Evolutionary conservation across 1,140 invertebrate genomes (phyloP), one percentile per base, ranked within the genome.

Genomic region (Anoplophora glabripennis): DNA sequence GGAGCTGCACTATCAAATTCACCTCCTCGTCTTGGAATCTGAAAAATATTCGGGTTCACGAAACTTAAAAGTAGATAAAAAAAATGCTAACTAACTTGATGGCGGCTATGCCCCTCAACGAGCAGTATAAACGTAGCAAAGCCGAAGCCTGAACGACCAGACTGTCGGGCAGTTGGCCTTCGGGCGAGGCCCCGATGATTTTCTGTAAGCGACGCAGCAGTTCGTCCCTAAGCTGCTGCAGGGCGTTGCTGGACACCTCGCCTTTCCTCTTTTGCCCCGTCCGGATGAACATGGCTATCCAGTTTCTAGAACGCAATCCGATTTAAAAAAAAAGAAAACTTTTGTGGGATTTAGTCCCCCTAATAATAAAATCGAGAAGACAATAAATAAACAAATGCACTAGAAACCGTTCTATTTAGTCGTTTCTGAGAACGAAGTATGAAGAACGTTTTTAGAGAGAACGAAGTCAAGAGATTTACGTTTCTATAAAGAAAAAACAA

Each of bases 1-100:
- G 81, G 34, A 98, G 76, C 67, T 90, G 85, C 0, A 97, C 83
- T 15, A 98, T 79, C 21, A 88, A 79, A 46, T 84, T 82, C 12
- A 95, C 87, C 80, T 98, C 96, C 61, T 98, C 94, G 72, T 98
- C 95, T 70, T 92, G 89, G 74, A 94, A 94, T 74, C 85, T 88
- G 73, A 55, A 65, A 54, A 64, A 63, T 58, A 40, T 47, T 15
- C 47, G 10, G 10, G 38, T 44, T 8, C 34, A 47, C 4, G 46
- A 47, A 18, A 14, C 14, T 2, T 28, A 51, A 36, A 0, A 1
- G 12, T n/a, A 35, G 10, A 46, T 2, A 48, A 28, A 49, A 34
- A 62, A 61, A 72, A 72, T n/a, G n/a, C n/a, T n/a, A n/a, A 73
- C 77, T 76, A 82, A 90, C 84, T 96, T 96, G 0, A 96, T 88